Evolutionary conservation across 2,797 vertebrate species (phyloP).

Genomic region (Capromys pilorides): DNA sequence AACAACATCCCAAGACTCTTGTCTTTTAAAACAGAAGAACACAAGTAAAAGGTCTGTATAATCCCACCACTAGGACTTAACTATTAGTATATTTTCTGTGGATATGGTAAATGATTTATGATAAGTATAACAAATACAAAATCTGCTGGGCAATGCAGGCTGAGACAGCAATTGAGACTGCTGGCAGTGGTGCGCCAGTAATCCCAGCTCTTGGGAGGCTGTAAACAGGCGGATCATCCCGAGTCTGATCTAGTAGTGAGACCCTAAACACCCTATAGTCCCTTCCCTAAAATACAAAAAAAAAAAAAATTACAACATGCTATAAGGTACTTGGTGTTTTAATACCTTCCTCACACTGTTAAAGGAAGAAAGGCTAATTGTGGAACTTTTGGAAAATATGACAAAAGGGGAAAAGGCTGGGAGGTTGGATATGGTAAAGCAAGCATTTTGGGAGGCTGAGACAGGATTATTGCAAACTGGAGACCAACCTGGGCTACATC

Average conservation of each 20-base stretch:
- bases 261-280: too few relatives aligned
- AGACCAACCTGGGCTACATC: too few relatives aligned
- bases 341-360: neutral
- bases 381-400: constrained; percentile 62
- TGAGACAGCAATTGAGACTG: too few relatives aligned
- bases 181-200: too few relatives aligned
- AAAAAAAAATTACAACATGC: neutral
- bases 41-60: neutral
- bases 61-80: neutral
- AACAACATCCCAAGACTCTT: neutral
- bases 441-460: too few relatives aligned
- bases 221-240: too few relatives aligned
- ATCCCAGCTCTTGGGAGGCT: too few relatives aligned
- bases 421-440: too few relatives aligned
- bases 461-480: too few relatives aligned
- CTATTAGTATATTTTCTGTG: neutral
- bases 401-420: constrained; percentile 6
- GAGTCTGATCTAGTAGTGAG: too few relatives aligned
- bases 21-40: neutral
- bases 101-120: neutral
- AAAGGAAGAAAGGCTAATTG: constrained; percentile 57
- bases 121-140: constrained; percentile 12
- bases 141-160: neutral
- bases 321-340: constrained; percentile 53
- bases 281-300: too few relatives aligned